Percentiles rank a stretch among this genome's conserved stretches.
phyloP scores from a whole-genome alignment of 2,113 vertebrate species.

The Chlorocebus sabaeus region DNA sequence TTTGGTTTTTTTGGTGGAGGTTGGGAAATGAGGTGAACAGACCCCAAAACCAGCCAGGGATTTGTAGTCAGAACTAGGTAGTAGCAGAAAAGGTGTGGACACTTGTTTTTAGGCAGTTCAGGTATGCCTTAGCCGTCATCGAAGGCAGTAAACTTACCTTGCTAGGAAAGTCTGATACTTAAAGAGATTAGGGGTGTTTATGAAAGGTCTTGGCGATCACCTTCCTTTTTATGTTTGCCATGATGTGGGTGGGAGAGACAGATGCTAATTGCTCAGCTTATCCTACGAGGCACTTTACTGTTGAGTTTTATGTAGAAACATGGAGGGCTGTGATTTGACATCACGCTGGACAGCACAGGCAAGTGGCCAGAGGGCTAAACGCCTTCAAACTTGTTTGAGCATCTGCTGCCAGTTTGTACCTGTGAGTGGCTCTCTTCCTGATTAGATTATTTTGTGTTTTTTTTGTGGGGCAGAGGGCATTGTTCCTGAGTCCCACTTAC shows the following conservation, averaged over 20 bases:
- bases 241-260: too few species aligned
- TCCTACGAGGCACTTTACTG: not conserved
- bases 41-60: too few species aligned
- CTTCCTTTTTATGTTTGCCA: not conserved
- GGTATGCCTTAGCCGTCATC: not conserved
- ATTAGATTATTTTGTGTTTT: not conserved
- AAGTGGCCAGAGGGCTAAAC: not conserved
- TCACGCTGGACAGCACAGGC: not conserved
- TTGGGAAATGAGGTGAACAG: not conserved
- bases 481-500: not conserved
- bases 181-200: not conserved
- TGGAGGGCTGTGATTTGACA: accelerated
- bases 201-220: not conserved
- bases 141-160: not conserved
- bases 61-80: not conserved
- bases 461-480: not conserved
- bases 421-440: not conserved
- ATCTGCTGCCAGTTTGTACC: not conserved
- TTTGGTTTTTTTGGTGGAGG: not conserved
- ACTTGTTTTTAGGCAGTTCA: not conserved
- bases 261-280: not conserved
- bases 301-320: not conserved
- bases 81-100: not conserved
- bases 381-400: not conserved
- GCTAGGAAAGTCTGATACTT: not conserved